These are phyloP conservation scores for Drosophila lini DNA, from an alignment of 1,140 invertebrate genomes.

Conservation along the genomic window DNA sequence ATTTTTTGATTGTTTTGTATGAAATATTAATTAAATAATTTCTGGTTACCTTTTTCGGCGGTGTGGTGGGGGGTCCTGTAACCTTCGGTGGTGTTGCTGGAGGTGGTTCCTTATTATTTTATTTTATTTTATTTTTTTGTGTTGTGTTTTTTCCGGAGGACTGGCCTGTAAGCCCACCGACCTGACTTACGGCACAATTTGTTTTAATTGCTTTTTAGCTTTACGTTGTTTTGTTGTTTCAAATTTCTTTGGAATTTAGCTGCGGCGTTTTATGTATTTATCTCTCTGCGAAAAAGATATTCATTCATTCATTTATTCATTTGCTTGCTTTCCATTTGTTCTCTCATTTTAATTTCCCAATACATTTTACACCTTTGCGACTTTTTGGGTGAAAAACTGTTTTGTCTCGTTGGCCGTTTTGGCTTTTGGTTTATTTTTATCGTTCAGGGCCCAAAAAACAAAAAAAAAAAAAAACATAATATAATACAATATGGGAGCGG, in stretches of 20 bases:
- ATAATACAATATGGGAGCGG: slow-evolving; percentile 25
- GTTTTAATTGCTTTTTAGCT: slow-evolving; percentile 80
- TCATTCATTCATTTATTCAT: slow-evolving; percentile 13
- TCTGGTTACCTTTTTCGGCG: slow-evolving; percentile 55
- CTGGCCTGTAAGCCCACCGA: slow-evolving; percentile 68
- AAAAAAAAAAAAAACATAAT: slow-evolving; percentile 15
- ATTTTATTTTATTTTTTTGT: not conserved
- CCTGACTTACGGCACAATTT: slow-evolving; percentile 79
- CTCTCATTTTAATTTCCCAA: slow-evolving; percentile 16
- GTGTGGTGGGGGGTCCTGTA: slow-evolving; percentile 7
- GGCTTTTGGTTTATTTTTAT: slow-evolving; percentile 69
- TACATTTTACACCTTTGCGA: slow-evolving; percentile 60
- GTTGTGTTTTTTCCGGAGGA: slow-evolving; percentile 6
- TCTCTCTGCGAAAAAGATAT: slow-evolving; percentile 26
- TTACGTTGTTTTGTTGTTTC: slow-evolving; percentile 6
- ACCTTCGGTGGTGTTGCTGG: slow-evolving; percentile 6
- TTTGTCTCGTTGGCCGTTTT: slow-evolving; percentile 47
- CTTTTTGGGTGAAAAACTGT: slow-evolving; percentile 38
- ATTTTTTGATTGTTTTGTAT: slow-evolving; percentile 39
- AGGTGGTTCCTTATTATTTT: slow-evolving; percentile 21
- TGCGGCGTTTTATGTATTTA: slow-evolving; percentile 26
- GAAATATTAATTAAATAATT: slow-evolving; percentile 59
- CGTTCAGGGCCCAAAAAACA: slow-evolving; percentile 49
- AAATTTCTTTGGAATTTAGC: slow-evolving; percentile 23
- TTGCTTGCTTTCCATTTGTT: slow-evolving; percentile 1